These are phyloP conservation scores for Beris chalybata DNA, from an alignment of 2,888 invertebrate genomes.

Conservation along the genomic window DNA sequence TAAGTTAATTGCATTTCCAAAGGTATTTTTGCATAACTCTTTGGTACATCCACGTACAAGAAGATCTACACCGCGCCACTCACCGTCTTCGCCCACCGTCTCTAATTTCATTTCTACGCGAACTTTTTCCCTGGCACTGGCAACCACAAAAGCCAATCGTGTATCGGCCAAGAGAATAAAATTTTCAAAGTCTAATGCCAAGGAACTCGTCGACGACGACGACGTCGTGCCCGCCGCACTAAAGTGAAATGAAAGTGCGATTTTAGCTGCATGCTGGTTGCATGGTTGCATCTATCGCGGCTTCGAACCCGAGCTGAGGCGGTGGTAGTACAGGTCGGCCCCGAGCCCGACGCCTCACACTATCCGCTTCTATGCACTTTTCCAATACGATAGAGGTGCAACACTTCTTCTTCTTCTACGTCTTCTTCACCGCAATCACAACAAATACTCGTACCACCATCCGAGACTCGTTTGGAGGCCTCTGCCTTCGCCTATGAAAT, in stretches of 20 bases:
- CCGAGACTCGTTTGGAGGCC: slow-evolving; percentile 28
- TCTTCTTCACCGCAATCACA: slow-evolving; percentile 16
- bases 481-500: slow-evolving; percentile 32
- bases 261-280: too few species aligned
- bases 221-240: neutral
- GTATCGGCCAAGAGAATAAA: slow-evolving; percentile 14
- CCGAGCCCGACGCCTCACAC: slow-evolving; percentile 10
- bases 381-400: neutral
- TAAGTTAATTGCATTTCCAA: slow-evolving; percentile 31
- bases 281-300: too few species aligned
- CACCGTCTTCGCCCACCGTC: neutral
- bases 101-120: slow-evolving; percentile 23
- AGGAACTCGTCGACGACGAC: slow-evolving; percentile 15
- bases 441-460: slow-evolving; percentile 11
- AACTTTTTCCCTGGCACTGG: slow-evolving; percentile 26
- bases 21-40: slow-evolving; percentile 32
- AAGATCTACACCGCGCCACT: slow-evolving; percentile 25
- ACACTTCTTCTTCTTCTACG: slow-evolving; percentile 13
- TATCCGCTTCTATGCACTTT: slow-evolving; percentile 18
- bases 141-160: slow-evolving; percentile 7
- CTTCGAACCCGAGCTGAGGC: slow-evolving; percentile 8
- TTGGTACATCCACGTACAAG: slow-evolving; percentile 24
- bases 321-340: slow-evolving; percentile 28
- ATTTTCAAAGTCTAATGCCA: slow-evolving; percentile 32
- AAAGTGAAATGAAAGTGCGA: too few species aligned